A percentile compares a stretch with the other conserved stretches of the same genome.
Conservation (phyloP, 2,888 invertebrate genomes). For the Sphaerophoria taeniata region DNA sequence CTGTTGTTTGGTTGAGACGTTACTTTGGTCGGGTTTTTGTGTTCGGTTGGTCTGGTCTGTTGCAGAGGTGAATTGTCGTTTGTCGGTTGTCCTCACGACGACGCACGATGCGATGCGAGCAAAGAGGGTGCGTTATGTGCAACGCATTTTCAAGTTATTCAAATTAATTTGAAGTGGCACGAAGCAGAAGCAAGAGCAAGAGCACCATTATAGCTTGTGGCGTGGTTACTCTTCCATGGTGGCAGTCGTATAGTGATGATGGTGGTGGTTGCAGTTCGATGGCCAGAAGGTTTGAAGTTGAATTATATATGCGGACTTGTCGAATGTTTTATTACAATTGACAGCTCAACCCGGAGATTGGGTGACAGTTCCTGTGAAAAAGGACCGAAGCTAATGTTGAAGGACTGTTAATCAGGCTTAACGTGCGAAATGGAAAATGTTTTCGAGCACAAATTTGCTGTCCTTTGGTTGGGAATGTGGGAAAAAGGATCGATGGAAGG, state of each 20-base stretch:
- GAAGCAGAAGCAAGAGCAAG: conserved; percentile 12
- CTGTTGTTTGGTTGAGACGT: conserved; percentile 39
- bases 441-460: background rate
- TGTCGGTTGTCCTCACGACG: conserved; percentile 16
- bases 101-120: background rate
- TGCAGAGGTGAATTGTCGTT: background rate
- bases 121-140: conserved; percentile 67
- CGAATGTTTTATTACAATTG: conserved; percentile 61
- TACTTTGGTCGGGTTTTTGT: conserved; percentile 11
- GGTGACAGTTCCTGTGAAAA: conserved; percentile 73
- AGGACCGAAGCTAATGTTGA: conserved; percentile 41
- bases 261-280: conserved; percentile 26
- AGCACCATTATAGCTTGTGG: too few relatives aligned
- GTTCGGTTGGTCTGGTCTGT: conserved; percentile 4
- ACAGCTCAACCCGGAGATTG: conserved; percentile 73
- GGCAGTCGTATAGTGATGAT: conserved; percentile 29
- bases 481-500: background rate
- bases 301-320: conserved; percentile 62
- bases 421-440: conserved; percentile 18
- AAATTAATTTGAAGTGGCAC: conserved; percentile 67
- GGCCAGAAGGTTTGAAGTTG: conserved; percentile 29
- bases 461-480: background rate
- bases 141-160: conserved; percentile 72
- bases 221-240: background rate
- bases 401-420: conserved; percentile 13